phyloP scores from a whole-genome alignment of 2,113 vertebrate genomes.

The Origma solitaria region DNA sequence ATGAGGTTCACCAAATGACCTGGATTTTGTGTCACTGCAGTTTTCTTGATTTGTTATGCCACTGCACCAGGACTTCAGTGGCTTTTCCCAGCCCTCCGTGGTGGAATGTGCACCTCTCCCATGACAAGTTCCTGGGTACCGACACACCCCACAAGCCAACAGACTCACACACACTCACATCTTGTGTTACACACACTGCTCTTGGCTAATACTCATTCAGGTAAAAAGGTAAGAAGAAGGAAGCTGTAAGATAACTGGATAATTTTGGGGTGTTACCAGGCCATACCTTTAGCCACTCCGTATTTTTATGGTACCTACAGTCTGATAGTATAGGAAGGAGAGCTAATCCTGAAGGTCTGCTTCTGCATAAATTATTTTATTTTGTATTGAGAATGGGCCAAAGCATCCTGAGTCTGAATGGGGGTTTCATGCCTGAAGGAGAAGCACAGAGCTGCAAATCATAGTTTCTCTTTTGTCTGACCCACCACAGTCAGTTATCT shows the following conservation, averaged over 20 bases:
- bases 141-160: accelerated
- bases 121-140: background rate
- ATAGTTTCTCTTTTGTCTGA: background rate
- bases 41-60: background rate
- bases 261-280: background rate
- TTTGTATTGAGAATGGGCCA: background rate
- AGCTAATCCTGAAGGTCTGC: background rate
- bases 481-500: background rate
- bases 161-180: background rate
- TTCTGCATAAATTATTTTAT: background rate
- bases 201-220: background rate
- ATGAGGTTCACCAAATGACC: background rate
- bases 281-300: background rate
- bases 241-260: background rate
- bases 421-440: background rate
- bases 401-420: background rate
- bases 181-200: background rate
- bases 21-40: background rate
- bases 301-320: background rate
- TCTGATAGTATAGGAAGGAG: background rate
- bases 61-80: background rate
- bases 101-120: accelerated
- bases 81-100: background rate
- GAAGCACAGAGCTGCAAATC: background rate
- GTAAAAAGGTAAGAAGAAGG: background rate